These are phyloP conservation scores for Chrysomallon squamiferum DNA, from an alignment of 1,140 invertebrate species.

Conservation along the genomic window DNA sequence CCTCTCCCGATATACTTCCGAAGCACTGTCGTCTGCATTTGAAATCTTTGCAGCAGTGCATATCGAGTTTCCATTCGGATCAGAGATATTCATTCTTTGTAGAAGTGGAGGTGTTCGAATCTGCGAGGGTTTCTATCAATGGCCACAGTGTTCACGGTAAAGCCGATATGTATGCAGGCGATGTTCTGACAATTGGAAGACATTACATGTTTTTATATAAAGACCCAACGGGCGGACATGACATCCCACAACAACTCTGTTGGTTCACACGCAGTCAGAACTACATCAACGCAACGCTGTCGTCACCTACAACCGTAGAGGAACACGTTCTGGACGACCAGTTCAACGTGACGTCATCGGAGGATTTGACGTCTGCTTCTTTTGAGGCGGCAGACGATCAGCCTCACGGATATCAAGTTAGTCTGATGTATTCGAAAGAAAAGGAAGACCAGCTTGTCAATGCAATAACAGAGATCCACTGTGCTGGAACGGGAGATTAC, in stretches of 20 bases:
- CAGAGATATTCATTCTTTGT: constrained; percentile 39
- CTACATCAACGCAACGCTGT: neutral
- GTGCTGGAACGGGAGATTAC: constrained; percentile 31
- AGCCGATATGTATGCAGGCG: constrained; percentile 38
- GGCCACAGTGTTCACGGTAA: constrained; percentile 23
- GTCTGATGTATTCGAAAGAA: constrained; percentile 42
- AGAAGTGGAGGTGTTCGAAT: constrained; percentile 34
- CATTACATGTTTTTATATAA: constrained; percentile 54
- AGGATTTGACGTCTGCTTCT: neutral
- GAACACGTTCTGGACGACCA: no score
- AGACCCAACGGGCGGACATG: constrained; percentile 46
- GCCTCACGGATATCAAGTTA: constrained; percentile 20
- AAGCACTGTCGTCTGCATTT: constrained; percentile 34
- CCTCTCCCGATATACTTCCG: constrained; percentile 39
- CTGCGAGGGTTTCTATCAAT: constrained; percentile 38
- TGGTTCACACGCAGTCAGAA: constrained; percentile 29
- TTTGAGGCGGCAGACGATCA: constrained; percentile 7
- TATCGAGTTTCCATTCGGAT: neutral
- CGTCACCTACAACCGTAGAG: no score
- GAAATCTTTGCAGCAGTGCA: constrained; percentile 1
- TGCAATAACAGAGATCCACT: constrained; percentile 36
- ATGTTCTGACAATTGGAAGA: constrained; percentile 45
- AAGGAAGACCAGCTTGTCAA: constrained; percentile 50
- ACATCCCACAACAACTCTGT: constrained; percentile 43
- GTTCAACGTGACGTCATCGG: neutral